Evolutionary conservation across 1,140 invertebrate genomes (phyloP).

Genomic region (Drosophila pruinosa): DNA sequence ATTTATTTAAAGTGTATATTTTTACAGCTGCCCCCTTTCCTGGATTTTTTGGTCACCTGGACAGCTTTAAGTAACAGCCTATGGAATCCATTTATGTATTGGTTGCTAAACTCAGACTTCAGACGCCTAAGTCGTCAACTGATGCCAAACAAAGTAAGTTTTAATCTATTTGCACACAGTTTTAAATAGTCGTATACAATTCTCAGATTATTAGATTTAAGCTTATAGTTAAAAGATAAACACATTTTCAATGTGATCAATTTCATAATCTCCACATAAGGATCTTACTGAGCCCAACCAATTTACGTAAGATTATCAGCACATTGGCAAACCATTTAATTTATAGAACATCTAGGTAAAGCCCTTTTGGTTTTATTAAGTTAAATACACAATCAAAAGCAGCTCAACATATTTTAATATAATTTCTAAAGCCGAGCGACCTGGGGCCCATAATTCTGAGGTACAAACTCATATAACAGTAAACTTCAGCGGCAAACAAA

Average conservation of each 20-base stretch:
- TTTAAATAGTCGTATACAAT: too few species aligned
- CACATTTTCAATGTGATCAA: background rate
- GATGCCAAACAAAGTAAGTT: slow-evolving; percentile 88
- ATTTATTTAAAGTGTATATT: too few species aligned
- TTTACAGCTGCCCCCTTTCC: slow-evolving; percentile 87
- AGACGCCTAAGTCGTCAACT: slow-evolving; percentile 90
- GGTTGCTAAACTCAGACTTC: slow-evolving; percentile 93
- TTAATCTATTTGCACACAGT: background rate
- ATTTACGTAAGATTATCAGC: background rate
- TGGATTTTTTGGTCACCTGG: slow-evolving; percentile 93
- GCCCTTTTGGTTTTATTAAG: slow-evolving; percentile 11
- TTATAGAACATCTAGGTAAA: background rate
- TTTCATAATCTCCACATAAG: background rate
- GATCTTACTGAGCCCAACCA: slow-evolving; percentile 4
- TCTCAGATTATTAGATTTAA: too few species aligned
- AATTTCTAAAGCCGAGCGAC: slow-evolving; percentile 11
- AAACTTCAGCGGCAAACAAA: slow-evolving; percentile 22
- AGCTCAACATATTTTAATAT: slow-evolving; percentile 23
- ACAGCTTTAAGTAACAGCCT: slow-evolving; percentile 93
- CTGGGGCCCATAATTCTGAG: slow-evolving; percentile 47
- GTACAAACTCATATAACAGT: slow-evolving; percentile 22
- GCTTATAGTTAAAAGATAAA: too few species aligned
- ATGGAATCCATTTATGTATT: slow-evolving; percentile 94
- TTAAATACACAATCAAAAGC: slow-evolving; percentile 30
- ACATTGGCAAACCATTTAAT: too few species aligned